phyloP scores from a whole-genome alignment of 2,888 invertebrate species.

The Polymixis lichenea region DNA sequence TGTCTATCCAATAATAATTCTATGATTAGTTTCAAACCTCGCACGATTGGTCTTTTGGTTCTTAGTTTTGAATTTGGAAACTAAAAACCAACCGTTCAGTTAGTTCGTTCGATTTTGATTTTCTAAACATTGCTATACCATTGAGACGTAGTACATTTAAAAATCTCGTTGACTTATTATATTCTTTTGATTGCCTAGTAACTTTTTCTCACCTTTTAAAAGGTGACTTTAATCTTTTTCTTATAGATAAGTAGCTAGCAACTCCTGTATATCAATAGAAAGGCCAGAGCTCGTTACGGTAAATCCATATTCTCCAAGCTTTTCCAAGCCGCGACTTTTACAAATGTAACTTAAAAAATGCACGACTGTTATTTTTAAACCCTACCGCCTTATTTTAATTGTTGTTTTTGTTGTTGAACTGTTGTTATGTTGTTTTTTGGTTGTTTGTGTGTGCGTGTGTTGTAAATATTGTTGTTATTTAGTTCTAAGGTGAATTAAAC shows the following conservation, averaged over 20 bases:
- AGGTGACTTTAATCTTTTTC: neutral
- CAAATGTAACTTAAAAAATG: constrained; percentile 19
- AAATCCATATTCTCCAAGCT: constrained; percentile 3
- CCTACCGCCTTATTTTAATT: constrained; percentile 58
- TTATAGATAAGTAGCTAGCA: neutral
- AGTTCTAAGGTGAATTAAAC: constrained; percentile 71
- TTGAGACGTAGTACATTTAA: neutral
- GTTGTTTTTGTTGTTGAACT: constrained; percentile 41
- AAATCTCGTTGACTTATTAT: neutral
- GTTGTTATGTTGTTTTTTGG: constrained; percentile 53
- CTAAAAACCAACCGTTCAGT: too few species aligned
- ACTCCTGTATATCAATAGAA: neutral
- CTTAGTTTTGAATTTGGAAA: too few species aligned
- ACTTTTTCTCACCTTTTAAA: neutral
- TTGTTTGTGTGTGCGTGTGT: constrained; percentile 63
- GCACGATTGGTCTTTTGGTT: neutral
- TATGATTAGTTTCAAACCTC: neutral
- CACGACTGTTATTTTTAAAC: constrained; percentile 25
- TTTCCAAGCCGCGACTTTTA: neutral
- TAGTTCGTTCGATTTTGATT: too few species aligned
- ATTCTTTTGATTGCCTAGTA: neutral
- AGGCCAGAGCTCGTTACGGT: neutral
- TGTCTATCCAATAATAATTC: neutral
- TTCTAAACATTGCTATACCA: too few species aligned
- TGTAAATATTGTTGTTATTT: constrained; percentile 76